Percentiles rank a stretch among this genome's conserved stretches.
These are phyloP conservation scores for Eremobia ochroleuca DNA, from an alignment of 2,888 invertebrate species.

Conservation along the genomic window DNA sequence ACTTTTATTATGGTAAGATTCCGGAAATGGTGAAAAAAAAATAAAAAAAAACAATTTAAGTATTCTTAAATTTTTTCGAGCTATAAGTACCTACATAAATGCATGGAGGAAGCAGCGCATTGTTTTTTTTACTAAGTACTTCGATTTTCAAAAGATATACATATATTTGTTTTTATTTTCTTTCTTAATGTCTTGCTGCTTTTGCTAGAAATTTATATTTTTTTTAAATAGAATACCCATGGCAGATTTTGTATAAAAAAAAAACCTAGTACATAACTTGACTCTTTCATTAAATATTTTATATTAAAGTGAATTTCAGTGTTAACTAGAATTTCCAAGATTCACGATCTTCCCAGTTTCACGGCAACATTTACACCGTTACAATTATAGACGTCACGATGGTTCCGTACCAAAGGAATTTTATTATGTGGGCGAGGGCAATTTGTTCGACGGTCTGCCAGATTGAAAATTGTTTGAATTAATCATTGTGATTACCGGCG, in stretches of 20 bases:
- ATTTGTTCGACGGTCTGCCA: conserved; percentile 56
- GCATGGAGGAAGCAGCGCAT: not conserved
- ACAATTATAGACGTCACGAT: conserved; percentile 60
- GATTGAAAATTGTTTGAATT: conserved; percentile 66
- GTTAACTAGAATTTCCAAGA: conserved; percentile 12
- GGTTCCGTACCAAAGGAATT: conserved; percentile 55
- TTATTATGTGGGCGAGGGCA: conserved; percentile 63
- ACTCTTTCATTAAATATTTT: not conserved
- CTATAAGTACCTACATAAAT: not conserved
- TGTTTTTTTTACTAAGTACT: not conserved
- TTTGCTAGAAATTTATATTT: no score
- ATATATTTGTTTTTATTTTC: not conserved
- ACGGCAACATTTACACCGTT: conserved; percentile 61
- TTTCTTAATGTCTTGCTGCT: no score
- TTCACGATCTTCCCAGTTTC: conserved; percentile 3
- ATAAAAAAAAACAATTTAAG: no score
- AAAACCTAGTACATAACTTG: not conserved
- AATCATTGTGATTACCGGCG: conserved; percentile 59
- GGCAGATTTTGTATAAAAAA: not conserved
- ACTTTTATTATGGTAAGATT: no score
- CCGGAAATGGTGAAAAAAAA: no score
- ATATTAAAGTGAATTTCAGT: not conserved
- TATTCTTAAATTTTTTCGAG: no score
- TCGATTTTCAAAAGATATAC: not conserved
- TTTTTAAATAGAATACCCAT: no score